Percentiles rank a stretch among this genome's conserved stretches.
Conservation (phyloP, 1,140 invertebrate species). For the Conus betulinus region DNA sequence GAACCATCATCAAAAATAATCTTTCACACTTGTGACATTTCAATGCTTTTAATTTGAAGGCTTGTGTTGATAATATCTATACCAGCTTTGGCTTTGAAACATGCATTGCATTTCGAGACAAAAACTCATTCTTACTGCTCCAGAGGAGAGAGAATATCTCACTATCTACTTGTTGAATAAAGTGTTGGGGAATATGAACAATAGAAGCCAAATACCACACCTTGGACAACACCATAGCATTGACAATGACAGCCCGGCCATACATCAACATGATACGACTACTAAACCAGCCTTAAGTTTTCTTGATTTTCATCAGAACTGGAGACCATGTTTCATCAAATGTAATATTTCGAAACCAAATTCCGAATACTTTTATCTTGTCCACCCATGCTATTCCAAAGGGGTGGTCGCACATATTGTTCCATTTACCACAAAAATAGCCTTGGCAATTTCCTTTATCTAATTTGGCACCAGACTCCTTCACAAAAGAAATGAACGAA, state of each 20-base stretch:
- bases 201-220: conserved; percentile 49
- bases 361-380: conserved; percentile 50
- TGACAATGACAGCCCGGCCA: conserved; percentile 46
- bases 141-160: neutral
- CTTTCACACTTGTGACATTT: neutral
- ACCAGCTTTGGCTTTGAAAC: neutral
- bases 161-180: neutral
- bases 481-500: conserved; percentile 41
- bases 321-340: conserved; percentile 17
- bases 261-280: conserved; percentile 42
- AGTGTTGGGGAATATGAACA: neutral
- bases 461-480: conserved; percentile 53
- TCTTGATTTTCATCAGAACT: neutral
- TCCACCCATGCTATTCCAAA: conserved; percentile 57
- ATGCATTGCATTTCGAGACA: neutral
- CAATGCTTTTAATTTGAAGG: neutral
- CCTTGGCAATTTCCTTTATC: conserved; percentile 50
- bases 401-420: conserved; percentile 45
- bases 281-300: neutral
- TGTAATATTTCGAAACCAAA: conserved; percentile 42
- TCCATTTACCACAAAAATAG: conserved; percentile 55
- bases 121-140: neutral
- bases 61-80: neutral
- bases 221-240: conserved; percentile 47
- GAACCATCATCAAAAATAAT: neutral